Conservation (phyloP, 2,888 invertebrate species). For the Cephus runcator region DNA sequence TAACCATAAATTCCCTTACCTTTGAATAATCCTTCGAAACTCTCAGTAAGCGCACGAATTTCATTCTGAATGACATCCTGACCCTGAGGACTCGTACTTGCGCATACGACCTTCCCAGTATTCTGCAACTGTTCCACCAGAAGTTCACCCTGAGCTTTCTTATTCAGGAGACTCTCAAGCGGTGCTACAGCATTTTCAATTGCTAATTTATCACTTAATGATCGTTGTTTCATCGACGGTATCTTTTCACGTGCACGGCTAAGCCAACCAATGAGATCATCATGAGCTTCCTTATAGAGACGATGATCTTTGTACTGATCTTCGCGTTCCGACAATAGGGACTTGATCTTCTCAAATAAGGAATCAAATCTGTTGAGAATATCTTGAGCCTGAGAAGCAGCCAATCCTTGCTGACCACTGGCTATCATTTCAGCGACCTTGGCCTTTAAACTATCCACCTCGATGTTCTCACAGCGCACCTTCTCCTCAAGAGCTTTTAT, state of each 20-base stretch:
- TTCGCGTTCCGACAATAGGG: slow-evolving; percentile 79
- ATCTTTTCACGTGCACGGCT: slow-evolving; percentile 88
- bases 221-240: slow-evolving; percentile 85
- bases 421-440: slow-evolving; percentile 88
- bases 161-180: slow-evolving; percentile 86
- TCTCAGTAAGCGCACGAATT: slow-evolving; percentile 85
- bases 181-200: slow-evolving; percentile 90
- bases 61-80: slow-evolving; percentile 85
- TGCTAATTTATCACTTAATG: slow-evolving; percentile 86
- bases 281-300: slow-evolving; percentile 90
- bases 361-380: slow-evolving; percentile 86
- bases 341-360: slow-evolving; percentile 79
- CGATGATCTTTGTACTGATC: slow-evolving; percentile 90
- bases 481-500: slow-evolving; percentile 89
- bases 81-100: slow-evolving; percentile 84
- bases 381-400: slow-evolving; percentile 85
- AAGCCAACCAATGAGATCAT: slow-evolving; percentile 90
- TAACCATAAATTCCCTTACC: slow-evolving; percentile 50
- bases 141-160: slow-evolving; percentile 90
- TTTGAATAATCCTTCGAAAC: slow-evolving; percentile 85
- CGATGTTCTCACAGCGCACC: slow-evolving; percentile 88
- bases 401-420: slow-evolving; percentile 85
- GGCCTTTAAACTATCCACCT: slow-evolving; percentile 86
- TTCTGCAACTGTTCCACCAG: slow-evolving; percentile 88
- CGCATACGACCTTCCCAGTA: slow-evolving; percentile 86